phyloP scores from a whole-genome alignment of 2,888 invertebrate genomes.

The Hoplodrina blanda region DNA sequence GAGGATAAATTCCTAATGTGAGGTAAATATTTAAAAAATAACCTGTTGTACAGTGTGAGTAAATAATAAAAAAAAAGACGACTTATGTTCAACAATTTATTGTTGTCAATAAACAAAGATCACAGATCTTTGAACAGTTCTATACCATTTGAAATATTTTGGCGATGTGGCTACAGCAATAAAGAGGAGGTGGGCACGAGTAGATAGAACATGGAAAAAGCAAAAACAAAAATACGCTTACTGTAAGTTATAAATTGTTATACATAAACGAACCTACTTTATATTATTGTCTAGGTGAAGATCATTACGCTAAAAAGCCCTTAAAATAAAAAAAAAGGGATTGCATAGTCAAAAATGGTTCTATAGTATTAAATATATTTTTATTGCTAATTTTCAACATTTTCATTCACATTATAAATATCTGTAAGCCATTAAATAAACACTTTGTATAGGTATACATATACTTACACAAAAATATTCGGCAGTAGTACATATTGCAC shows the following conservation, averaged over 20 bases:
- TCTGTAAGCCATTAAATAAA: slow-evolving; percentile 15
- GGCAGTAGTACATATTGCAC: slow-evolving; percentile 32
- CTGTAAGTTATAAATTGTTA: slow-evolving; percentile 4
- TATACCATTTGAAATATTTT: slow-evolving; percentile 78
- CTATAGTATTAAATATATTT: slow-evolving; percentile 38
- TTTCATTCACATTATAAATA: slow-evolving; percentile 22
- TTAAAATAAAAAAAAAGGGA: slow-evolving; percentile 21
- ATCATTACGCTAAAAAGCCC: slow-evolving; percentile 19
- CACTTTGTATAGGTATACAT: background rate
- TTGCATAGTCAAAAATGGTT: slow-evolving; percentile 32
- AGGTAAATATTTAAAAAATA: no score
- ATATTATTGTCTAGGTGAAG: slow-evolving; percentile 38
- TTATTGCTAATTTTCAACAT: slow-evolving; percentile 25
- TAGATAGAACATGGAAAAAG: slow-evolving; percentile 5
- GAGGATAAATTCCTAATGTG: no score
- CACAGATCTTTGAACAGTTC: slow-evolving; percentile 83
- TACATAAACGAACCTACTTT: slow-evolving; percentile 23
- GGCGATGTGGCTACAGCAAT: slow-evolving; percentile 48
- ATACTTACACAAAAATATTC: slow-evolving; percentile 9
- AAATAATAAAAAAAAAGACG: slow-evolving; percentile 47
- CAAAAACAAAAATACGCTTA: slow-evolving; percentile 9
- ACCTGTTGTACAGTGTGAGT: background rate
- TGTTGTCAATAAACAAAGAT: slow-evolving; percentile 86
- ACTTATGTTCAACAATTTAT: slow-evolving; percentile 84
- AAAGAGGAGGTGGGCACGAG: slow-evolving; percentile 1